Evolutionary conservation across 2,888 invertebrate species (phyloP).

Genomic region (Ypsolopha sequella): DNA sequence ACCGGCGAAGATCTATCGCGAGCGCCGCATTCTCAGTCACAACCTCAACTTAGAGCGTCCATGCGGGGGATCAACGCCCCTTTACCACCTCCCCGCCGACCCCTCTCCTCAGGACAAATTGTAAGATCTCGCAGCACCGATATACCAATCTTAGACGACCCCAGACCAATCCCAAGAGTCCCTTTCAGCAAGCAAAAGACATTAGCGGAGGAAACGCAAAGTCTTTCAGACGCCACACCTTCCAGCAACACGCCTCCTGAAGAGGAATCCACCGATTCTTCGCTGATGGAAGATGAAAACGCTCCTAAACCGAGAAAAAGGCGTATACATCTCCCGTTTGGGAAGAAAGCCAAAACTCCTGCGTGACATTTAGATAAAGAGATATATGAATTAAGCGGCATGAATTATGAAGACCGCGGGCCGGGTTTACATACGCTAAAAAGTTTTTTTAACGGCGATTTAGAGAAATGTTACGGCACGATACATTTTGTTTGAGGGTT

Average conservation of each 20-base stretch:
- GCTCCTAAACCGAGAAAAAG: conserved; percentile 67
- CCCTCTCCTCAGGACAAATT: conserved; percentile 24
- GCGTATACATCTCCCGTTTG: conserved; percentile 75
- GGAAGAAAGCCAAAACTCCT: conserved; percentile 69
- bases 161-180: conserved; percentile 29
- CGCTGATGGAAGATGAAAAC: conserved; percentile 74
- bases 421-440: too few relatives aligned
- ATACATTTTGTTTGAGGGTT: too few relatives aligned
- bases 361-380: conserved; percentile 42
- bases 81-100: conserved; percentile 32
- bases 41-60: conserved; percentile 40
- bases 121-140: conserved; percentile 13
- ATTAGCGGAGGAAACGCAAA: conserved; percentile 20
- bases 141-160: conserved; percentile 25
- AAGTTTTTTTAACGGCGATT: too few relatives aligned
- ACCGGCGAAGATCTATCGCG: conserved; percentile 49
- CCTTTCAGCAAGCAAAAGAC: conserved; percentile 24
- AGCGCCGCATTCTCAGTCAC: conserved; percentile 38
- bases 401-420: too few relatives aligned
- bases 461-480: too few relatives aligned
- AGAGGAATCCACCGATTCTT: conserved; percentile 81
- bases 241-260: conserved; percentile 61
- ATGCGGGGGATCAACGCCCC: conserved; percentile 16
- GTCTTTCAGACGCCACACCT: conserved; percentile 28
- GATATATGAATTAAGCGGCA: too few relatives aligned